Base-by-base conservation (phyloP, 23 tunicate genomes). In the Botrylloides violaceus region DNA sequence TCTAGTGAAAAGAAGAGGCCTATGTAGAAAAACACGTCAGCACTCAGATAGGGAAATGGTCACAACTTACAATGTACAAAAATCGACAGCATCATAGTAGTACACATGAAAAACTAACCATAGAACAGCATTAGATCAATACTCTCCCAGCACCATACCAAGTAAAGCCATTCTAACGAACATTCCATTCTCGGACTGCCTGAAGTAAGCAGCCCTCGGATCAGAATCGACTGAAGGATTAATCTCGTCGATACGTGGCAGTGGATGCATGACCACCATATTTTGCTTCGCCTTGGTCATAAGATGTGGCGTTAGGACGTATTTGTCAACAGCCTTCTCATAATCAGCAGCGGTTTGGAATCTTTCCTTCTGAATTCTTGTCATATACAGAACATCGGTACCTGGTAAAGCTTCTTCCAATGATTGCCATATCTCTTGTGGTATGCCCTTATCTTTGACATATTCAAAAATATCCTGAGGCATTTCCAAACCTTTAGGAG, bases 201-300 rank as follows among this genome's bases (percentile, higher is more conserved):
- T 39, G 74, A 90, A 90, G 66, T 90, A 90, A 3, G 97, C 90
- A 21, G 97, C 97, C 22, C 97, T 66, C 4, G 97, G 97, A 43
- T 90, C 97, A 37, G 89, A 82, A 81, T 90, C 97, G 20, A 90
- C 97, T 7, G 97, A 58, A 3, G 50, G 76, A 77, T 80, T 53
- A 59, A 90, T 90, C 43, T 90, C 97, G 36, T 21, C 59, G 39
- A 82, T 34, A 49, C 97, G 64, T 2, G 97, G 97, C 63, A 90
- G 70, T 4, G 97, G 97, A 38, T 90, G 97, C 90, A 90, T 83
- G 39, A 90, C 97, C 30, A 90, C 73, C 97, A 90, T 90, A 18
- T 78, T 78, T 48, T 76, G 65, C 50, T 90, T 90, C 1, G 97
- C 97, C 37, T 73, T 83, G 19, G 97, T 90, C 97, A 90, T 90